Percentiles rank a stretch among this genome's conserved stretches.
Evolutionary conservation across 2,113 vertebrate genomes (phyloP).

Genomic region (Astatoreochromis straeleni): DNA sequence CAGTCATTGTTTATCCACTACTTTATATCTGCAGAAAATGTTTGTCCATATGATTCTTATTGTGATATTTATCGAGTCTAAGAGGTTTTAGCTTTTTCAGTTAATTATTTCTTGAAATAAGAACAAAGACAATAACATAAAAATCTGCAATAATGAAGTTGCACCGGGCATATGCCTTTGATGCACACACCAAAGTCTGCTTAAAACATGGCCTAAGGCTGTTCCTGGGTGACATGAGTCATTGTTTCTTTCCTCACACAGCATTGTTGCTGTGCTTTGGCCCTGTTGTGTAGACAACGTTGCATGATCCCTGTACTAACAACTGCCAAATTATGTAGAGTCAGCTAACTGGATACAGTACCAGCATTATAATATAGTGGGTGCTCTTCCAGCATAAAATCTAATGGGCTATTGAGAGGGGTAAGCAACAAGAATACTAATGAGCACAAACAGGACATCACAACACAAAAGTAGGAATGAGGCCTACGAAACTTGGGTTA

Average conservation of each 20-base stretch:
- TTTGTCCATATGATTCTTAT: background rate
- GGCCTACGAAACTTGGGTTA: background rate
- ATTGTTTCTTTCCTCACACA: background rate
- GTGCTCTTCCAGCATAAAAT: background rate
- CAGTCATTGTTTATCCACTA: background rate
- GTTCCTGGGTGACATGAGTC: background rate
- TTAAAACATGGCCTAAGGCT: background rate
- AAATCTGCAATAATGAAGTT: background rate
- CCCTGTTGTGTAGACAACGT: background rate
- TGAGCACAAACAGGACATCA: background rate
- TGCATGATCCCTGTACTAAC: background rate
- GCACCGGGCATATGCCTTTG: background rate
- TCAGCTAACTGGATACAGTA: background rate
- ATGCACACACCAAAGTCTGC: background rate
- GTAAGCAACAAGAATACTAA: background rate
- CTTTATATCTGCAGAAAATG: background rate
- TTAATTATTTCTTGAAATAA: background rate
- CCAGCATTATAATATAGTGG: background rate
- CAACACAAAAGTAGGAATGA: background rate
- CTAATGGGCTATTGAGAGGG: background rate
- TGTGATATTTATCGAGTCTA: background rate
- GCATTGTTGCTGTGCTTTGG: background rate
- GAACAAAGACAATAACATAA: background rate
- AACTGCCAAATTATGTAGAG: background rate
- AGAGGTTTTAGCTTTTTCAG: background rate